Percentiles rank a stretch among this genome's conserved stretches.
Evolutionary conservation across 2,888 invertebrate species (phyloP).

Genomic region (Chirona hameri): DNA sequence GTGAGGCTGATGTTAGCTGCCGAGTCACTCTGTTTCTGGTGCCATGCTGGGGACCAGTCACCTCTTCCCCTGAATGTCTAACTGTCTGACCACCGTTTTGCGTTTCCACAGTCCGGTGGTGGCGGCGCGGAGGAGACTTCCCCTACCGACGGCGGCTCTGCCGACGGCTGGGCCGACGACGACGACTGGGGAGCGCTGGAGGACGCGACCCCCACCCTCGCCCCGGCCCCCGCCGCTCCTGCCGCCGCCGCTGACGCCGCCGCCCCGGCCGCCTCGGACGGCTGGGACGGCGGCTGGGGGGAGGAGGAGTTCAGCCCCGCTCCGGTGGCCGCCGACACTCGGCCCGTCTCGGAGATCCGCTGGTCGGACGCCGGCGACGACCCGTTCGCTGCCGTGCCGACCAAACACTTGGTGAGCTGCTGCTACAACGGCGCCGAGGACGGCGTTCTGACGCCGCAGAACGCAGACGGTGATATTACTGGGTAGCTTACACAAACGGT

Average conservation of each 20-base stretch:
- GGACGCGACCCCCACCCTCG: conserved; percentile 49
- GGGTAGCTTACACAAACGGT: too few species aligned
- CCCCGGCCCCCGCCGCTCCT: background rate
- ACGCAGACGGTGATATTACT: too few species aligned
- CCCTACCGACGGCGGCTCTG: background rate
- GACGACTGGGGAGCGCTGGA: conserved; percentile 76
- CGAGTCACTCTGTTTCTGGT: too few species aligned
- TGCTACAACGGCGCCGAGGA: background rate
- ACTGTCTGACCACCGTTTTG: background rate
- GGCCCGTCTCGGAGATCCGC: background rate
- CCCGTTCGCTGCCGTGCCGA: conserved; percentile 2
- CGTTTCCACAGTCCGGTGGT: background rate
- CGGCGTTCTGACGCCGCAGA: background rate
- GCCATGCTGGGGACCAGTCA: too few species aligned
- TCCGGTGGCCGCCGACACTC: background rate
- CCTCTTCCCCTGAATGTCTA: too few species aligned
- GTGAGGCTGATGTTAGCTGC: too few species aligned
- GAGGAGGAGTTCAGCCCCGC: conserved; percentile 1
- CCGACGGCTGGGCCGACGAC: conserved; percentile 70
- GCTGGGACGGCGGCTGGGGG: background rate
- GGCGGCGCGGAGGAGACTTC: conserved; percentile 9
- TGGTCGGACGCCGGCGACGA: conserved; percentile 1
- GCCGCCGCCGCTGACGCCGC: background rate
- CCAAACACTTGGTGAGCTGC: background rate
- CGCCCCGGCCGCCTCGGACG: background rate